Conservation (phyloP, 2,888 invertebrate genomes). For the Ryuthela nishihirai region DNA sequence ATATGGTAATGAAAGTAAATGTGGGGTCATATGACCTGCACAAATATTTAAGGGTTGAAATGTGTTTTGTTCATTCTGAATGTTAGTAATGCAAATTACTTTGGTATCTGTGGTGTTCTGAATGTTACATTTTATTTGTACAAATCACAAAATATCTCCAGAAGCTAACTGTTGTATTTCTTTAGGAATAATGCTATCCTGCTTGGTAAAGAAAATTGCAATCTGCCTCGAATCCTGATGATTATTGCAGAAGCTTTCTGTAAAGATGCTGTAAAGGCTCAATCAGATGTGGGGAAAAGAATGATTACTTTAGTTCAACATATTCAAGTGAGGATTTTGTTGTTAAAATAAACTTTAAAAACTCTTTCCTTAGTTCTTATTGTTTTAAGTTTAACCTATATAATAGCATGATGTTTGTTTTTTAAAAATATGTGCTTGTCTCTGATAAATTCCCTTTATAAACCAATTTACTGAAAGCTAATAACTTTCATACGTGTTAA, state of each 20-base stretch:
- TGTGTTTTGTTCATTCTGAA: too few relatives aligned
- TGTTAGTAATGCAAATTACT: too few relatives aligned
- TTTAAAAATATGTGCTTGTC: too few relatives aligned
- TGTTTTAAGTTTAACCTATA: background rate
- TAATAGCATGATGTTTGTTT: too few relatives aligned
- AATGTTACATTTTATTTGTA: too few relatives aligned
- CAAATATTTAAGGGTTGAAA: too few relatives aligned
- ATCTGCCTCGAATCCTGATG: constrained; percentile 80
- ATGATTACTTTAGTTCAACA: constrained; percentile 80
- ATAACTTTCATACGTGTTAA: background rate
- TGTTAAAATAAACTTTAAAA: background rate
- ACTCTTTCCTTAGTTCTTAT: background rate
- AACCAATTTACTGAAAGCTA: background rate
- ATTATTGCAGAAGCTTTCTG: constrained; percentile 88
- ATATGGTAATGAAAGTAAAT: too few relatives aligned
- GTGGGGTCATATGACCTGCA: too few relatives aligned
- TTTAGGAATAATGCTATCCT: constrained; percentile 72
- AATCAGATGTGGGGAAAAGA: constrained; percentile 68
- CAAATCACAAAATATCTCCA: too few relatives aligned
- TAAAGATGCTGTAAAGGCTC: constrained; percentile 72
- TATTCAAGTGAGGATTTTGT: constrained; percentile 64
- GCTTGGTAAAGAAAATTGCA: constrained; percentile 78
- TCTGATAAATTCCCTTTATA: background rate
- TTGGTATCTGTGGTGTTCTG: too few relatives aligned
- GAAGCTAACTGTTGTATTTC: too few relatives aligned